Conservation (phyloP, 2,888 invertebrate genomes). For the Apotomis turbidana region DNA sequence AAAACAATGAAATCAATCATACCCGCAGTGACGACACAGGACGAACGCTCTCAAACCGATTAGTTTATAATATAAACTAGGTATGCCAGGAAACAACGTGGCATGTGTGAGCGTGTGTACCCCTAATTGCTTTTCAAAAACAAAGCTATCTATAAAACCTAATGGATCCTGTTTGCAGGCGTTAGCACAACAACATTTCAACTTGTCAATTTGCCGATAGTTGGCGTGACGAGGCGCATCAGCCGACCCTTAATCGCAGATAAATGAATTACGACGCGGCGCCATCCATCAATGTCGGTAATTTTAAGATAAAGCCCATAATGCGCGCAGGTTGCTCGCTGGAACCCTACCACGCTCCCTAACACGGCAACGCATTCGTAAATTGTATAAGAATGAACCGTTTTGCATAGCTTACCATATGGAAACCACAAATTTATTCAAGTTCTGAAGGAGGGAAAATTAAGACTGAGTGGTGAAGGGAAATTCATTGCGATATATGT, state of each 20-base stretch:
- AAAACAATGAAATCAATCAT: conserved; percentile 15
- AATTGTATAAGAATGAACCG: conserved; percentile 23
- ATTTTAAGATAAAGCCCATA: conserved; percentile 75
- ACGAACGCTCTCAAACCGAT: conserved; percentile 5
- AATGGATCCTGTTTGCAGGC: conserved; percentile 33
- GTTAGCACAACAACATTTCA: conserved; percentile 54
- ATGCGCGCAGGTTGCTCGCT: conserved; percentile 57
- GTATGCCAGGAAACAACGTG: too few species aligned
- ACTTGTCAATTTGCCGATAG: conserved; percentile 57
- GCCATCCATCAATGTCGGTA: conserved; percentile 74
- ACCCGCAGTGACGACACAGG: background rate
- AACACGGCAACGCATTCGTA: conserved; percentile 21
- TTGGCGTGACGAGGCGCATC: conserved; percentile 45
- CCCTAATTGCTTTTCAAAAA: conserved; percentile 24
- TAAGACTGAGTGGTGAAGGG: background rate
- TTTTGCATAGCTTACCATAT: conserved; percentile 19
- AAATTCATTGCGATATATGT: background rate
- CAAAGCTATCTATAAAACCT: conserved; percentile 28
- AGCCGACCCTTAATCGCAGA: conserved; percentile 66
- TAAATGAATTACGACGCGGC: conserved; percentile 73
- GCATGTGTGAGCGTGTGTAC: conserved; percentile 1
- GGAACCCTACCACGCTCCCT: conserved; percentile 41
- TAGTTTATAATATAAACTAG: too few species aligned
- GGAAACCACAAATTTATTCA: conserved; percentile 14
- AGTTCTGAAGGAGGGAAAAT: conserved; percentile 9